Percentiles rank a stretch among this genome's conserved stretches.
Conservation (phyloP, 1,140 invertebrate species). For the Colletes latitarsis region DNA sequence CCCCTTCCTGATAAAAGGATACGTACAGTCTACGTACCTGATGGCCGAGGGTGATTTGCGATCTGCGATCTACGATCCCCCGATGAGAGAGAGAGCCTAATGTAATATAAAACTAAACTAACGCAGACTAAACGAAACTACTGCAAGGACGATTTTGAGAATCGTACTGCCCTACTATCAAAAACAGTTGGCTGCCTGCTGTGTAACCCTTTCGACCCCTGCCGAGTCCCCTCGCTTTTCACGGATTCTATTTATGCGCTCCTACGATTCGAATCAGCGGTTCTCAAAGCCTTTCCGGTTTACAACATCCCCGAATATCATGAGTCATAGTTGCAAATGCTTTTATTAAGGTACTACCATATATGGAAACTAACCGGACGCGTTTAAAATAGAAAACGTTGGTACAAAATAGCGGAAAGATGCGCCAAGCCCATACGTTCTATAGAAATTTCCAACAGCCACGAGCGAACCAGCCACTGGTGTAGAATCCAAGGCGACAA, state of each 20-base stretch:
- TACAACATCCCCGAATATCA: not conserved
- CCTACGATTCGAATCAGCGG: not conserved
- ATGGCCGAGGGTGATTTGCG: constrained; percentile 20
- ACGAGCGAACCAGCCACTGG: not conserved
- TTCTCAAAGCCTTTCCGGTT: not conserved
- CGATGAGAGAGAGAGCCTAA: constrained; percentile 5
- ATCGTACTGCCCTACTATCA: not conserved
- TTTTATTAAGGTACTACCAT: not conserved
- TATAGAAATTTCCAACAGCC: not conserved
- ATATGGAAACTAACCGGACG: no score
- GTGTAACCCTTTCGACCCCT: constrained; percentile 6
- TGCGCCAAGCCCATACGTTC: no score
- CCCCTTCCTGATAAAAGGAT: constrained; percentile 28
- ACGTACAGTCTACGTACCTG: constrained; percentile 6
- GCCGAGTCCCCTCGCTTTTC: not conserved
- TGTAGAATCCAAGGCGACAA: not conserved
- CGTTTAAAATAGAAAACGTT: no score
- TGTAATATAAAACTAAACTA: constrained; percentile 36
- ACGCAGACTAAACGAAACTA: constrained; percentile 2
- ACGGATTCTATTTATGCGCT: constrained; percentile 15
- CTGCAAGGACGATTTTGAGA: not conserved
- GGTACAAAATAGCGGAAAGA: no score
- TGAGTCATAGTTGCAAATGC: not conserved
- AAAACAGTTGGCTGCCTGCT: constrained; percentile 4
- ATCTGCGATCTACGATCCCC: constrained; percentile 9